Evolutionary conservation across 1,140 invertebrate genomes (phyloP), one percentile per base, ranked within the genome.

Genomic region (Zaprionus africanus): DNA sequence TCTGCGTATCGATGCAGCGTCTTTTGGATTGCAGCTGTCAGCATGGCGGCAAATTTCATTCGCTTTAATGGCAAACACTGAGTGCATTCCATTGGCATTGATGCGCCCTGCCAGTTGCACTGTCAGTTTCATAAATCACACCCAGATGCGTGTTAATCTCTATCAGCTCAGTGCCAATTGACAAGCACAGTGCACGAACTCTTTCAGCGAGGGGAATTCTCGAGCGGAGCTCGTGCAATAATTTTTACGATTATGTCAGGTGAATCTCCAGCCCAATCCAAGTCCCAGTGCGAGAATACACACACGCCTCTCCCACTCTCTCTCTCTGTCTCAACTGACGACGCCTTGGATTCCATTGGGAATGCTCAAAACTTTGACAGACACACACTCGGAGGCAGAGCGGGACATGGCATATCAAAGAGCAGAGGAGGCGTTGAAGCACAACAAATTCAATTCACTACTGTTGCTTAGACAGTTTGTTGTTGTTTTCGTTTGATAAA

Each of bases 371-470:
- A 51, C 46, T 51, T 51, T 51, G 34, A 38, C 58, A 31, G 4
- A 26, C 49, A 58, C 9, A 41, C 6, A 56, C 6, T 31, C 9
- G 26, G 49, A 31, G 17, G 5, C 31, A 38, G 6, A 6, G n/a
- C n/a, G n/a, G 24, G 56, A 70, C 64, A 58, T 60, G 66, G 57
- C 53, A 84, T 76, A 88, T 88, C 81, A 88, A 88, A 90, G 79
- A 78, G 61, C 81, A 67, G 72, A 46, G 79, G 63, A 81, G 85
- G 85, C 82, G 85, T 90, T 88, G 76, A 83, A 90, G 85, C 85
- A 85, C 61, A 90, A 72, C 81, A 88, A 90, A 88, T 85, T 88
- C 76, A 90, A 88, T 88, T 90, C 79, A 90, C 81, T 83, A 87
- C 83, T 88, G 84, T 88, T 88, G 84, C 83, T 84, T 81, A 79